phyloP scores from a whole-genome alignment of 1,140 invertebrate genomes.

The Hyles vespertilio region DNA sequence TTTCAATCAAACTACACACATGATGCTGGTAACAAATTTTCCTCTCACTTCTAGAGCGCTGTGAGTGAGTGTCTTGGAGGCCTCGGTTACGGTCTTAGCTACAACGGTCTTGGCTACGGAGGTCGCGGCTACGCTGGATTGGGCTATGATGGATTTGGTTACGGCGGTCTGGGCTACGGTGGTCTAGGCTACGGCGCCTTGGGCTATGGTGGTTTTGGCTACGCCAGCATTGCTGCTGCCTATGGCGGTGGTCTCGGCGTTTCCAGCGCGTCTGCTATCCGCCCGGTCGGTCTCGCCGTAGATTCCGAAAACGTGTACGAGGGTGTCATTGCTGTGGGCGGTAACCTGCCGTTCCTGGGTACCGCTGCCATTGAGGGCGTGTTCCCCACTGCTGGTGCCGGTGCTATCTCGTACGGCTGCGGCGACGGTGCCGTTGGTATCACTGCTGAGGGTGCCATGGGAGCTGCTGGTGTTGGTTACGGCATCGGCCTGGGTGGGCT shows the following conservation, averaged over 20 bases:
- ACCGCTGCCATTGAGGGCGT: constrained; percentile 19
- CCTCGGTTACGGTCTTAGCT: constrained; percentile 19
- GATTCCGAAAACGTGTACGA: constrained; percentile 10
- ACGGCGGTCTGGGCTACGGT: neutral
- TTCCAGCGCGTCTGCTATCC: constrained; percentile 28
- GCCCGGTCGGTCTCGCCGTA: constrained; percentile 31
- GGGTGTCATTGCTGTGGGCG: constrained; percentile 11
- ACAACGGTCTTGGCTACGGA: neutral
- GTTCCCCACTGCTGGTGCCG: constrained; percentile 31
- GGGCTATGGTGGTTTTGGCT: neutral
- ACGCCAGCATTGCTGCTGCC: neutral
- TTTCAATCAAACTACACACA: too few species aligned
- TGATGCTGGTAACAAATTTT: neutral
- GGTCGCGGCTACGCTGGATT: neutral
- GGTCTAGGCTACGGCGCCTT: neutral
- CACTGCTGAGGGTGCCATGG: constrained; percentile 2
- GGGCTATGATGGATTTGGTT: constrained; percentile 13
- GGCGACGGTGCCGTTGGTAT: constrained; percentile 23
- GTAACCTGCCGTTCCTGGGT: constrained; percentile 13
- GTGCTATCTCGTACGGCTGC: constrained; percentile 25
- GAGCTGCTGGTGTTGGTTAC: neutral
- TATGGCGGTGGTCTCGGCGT: constrained; percentile 25
- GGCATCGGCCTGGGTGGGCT: neutral
- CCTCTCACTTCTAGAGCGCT: neutral
- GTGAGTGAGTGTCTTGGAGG: neutral